These are phyloP conservation scores for Melanostoma scalare DNA, from an alignment of 2,888 invertebrate species.

Conservation along the genomic window DNA sequence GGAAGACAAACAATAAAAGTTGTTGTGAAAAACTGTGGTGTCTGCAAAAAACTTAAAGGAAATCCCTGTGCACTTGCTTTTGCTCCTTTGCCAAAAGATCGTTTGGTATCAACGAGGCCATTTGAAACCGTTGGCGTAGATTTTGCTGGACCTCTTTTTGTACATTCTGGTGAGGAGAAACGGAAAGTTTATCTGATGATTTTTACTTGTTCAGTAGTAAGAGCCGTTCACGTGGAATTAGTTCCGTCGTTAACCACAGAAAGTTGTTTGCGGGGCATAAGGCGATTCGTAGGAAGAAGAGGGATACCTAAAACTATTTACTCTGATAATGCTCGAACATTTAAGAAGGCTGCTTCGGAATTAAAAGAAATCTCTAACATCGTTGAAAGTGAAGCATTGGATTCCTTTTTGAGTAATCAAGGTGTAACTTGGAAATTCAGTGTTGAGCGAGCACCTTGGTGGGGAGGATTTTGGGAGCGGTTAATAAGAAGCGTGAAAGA, in stretches of 20 bases:
- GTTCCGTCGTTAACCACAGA: conserved; percentile 6
- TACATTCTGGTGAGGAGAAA: conserved; percentile 13
- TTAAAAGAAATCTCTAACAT: background rate
- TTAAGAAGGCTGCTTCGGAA: background rate
- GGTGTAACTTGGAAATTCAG: background rate
- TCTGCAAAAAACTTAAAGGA: conserved; percentile 26
- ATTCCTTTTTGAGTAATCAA: background rate
- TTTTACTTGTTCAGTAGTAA: conserved; percentile 42
- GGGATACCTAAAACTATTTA: conserved; percentile 6
- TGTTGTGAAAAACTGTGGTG: conserved; percentile 38
- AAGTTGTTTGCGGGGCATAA: background rate
- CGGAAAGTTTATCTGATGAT: conserved; percentile 42
- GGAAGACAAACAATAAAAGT: conserved; percentile 18
- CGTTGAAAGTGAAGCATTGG: background rate
- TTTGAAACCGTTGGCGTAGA: conserved; percentile 48
- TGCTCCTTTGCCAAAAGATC: conserved; percentile 45
- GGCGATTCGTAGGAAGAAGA: conserved; percentile 6
- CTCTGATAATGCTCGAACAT: conserved; percentile 4
- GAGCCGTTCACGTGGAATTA: conserved; percentile 27
- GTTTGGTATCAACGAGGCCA: conserved; percentile 32
- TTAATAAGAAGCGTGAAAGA: conserved; percentile 1
- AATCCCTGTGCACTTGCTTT: conserved; percentile 41
- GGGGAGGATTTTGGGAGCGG: conserved; percentile 18
- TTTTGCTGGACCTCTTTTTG: conserved; percentile 50
- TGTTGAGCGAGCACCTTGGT: conserved; percentile 13